These are phyloP conservation scores for Planococcus citri DNA, from an alignment of 1,140 invertebrate genomes.

Conservation along the genomic window DNA sequence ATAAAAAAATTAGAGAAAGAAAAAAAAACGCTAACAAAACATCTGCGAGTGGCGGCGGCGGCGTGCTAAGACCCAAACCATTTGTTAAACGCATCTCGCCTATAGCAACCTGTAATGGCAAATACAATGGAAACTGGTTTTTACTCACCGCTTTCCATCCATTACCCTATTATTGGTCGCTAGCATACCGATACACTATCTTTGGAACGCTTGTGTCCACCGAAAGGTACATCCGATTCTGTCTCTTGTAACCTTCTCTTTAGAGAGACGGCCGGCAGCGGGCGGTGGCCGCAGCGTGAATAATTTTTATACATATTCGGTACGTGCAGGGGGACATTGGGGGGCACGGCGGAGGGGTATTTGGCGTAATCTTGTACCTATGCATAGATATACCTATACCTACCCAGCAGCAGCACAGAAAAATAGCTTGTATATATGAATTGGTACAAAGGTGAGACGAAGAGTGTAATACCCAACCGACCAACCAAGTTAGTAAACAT, in stretches of 20 bases:
- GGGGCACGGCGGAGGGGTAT: too few species aligned
- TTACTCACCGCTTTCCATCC: slow-evolving; percentile 5
- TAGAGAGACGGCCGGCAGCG: too few species aligned
- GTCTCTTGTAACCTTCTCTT: background rate
- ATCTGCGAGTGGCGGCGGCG: background rate
- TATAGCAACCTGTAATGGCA: background rate
- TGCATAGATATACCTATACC: too few species aligned
- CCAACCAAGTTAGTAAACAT: too few species aligned
- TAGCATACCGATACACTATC: background rate
- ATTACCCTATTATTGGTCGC: slow-evolving; percentile 2
- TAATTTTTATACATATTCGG: too few species aligned
- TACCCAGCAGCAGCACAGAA: too few species aligned
- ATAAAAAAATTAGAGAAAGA: background rate
- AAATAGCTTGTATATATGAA: too few species aligned
- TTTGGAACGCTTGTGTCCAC: background rate
- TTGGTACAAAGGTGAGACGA: too few species aligned
- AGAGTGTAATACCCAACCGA: too few species aligned
- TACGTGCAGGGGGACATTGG: too few species aligned
- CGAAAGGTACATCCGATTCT: background rate
- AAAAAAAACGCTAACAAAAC: slow-evolving; percentile 1
- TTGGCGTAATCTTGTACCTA: too few species aligned
- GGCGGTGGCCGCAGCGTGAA: too few species aligned
- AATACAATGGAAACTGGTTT: background rate
- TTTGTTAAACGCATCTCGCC: slow-evolving; percentile 1
- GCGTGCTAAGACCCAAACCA: background rate